Evolutionary conservation across 2,888 invertebrate genomes (phyloP).

Genomic region (Prenolepis imparis): DNA sequence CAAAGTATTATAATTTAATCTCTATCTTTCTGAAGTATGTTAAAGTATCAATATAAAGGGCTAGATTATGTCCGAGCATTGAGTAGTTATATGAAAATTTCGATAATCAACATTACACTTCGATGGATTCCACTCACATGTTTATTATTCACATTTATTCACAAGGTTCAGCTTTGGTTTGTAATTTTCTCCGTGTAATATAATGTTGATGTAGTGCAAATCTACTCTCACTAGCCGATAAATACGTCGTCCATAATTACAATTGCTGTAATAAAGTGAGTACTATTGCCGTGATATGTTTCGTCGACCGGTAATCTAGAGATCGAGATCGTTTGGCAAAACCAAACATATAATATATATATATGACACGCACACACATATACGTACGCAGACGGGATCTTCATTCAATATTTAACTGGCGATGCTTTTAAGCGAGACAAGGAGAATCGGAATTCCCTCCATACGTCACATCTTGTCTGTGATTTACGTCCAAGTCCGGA

Average conservation of each 20-base stretch:
- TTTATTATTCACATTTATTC: neutral
- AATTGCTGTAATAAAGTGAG: slow-evolving; percentile 59
- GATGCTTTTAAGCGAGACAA: slow-evolving; percentile 58
- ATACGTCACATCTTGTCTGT: no score
- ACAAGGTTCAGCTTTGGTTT: slow-evolving; percentile 11
- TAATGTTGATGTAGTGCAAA: no score
- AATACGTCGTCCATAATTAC: slow-evolving; percentile 54
- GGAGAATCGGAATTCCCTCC: slow-evolving; percentile 46
- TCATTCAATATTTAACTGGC: slow-evolving; percentile 43
- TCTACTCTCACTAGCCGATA: slow-evolving; percentile 56
- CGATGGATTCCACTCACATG: neutral
- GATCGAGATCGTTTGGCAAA: slow-evolving; percentile 26
- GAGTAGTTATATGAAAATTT: neutral
- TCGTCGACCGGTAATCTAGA: slow-evolving; percentile 56
- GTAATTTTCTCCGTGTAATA: no score
- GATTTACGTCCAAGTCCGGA: slow-evolving; percentile 68
- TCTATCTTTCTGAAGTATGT: no score
- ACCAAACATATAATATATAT: no score
- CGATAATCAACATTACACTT: slow-evolving; percentile 24
- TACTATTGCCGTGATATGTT: slow-evolving; percentile 61
- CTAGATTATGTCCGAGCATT: no score
- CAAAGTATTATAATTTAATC: neutral
- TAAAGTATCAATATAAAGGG: no score
- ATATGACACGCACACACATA: slow-evolving; percentile 12
- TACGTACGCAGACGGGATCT: no score